Evolutionary conservation across 2,113 vertebrate genomes (phyloP), one percentile per base, ranked within the genome.

Genomic region (Bujurquina vittata): DNA sequence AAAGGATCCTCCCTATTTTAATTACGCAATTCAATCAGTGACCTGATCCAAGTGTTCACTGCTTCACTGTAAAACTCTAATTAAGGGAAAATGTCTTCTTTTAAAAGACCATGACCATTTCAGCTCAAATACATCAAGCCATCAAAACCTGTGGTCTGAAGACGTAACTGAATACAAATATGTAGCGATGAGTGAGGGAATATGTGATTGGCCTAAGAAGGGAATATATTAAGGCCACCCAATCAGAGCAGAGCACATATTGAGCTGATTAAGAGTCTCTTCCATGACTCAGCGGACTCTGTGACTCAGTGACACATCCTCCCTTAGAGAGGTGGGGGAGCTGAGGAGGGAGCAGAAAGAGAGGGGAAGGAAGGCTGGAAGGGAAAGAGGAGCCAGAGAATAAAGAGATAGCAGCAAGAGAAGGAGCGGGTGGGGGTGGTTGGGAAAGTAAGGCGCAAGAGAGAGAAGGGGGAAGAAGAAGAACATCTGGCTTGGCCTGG

Each of bases 401-500:
- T 59, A 74, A 12, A 69, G 54, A 80, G 56, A 73, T 26, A 31
- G 63, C 49, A 78, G 20, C 26, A 10, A 29, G 63, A 76, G 40
- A 67, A 40, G 60, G 65, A 10, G 15, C 12, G 33, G 29, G 26
- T 18, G 12, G 17, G 55, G 65, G 57, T 72, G 37, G 73, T 35
- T 77, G 61, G 65, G 84, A 76, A 74, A 77, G 57, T 58, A 60
- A 73, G 9, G 61, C 67, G 43, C 43, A 65, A 23, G 63, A 46
- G 54, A 52, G 67, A 79, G 67, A 52, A 60, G 29, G 33, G 78
- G 22, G 86, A 78, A 88, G 89, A 90, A 76, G 86, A 91, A 84
- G 80, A 94, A 93, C 94, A 95, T 95, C 93, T 94, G 93, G 85
- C 80, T 77, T 82, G 76, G 88, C 77, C 54, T 74, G 75, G 86